Base-by-base conservation (phyloP, 2,113 vertebrate species). In the Tenrec ecaudatus region DNA sequence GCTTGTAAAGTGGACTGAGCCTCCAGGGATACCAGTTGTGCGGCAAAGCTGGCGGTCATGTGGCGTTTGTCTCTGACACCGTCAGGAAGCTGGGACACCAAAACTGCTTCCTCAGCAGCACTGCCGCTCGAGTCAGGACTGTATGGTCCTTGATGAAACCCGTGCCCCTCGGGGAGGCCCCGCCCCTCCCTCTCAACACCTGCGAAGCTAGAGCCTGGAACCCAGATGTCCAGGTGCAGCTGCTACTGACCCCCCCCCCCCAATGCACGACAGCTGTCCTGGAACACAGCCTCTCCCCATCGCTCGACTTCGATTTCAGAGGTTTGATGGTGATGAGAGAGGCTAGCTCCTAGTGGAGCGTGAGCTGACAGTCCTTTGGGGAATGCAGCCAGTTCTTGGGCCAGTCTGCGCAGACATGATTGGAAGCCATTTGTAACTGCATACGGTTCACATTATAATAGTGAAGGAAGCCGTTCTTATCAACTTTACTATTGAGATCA, bases 211-310 rank as follows among this genome's bases (percentile, higher is more conserved):
- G 77, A 66, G 19, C 16, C 78, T 75, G 76, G 36, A 47, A 16
- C 89, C 81, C n/a, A 43, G 31, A 3, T 47, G n/a, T 64, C 19
- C 15, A 7, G 38, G 53, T 57, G 19, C 12, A 27, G 40, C 36
- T 76, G 25, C n/a, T 87, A 0, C 0, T 2, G 7, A 82, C n/a
- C n/a, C n/a, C n/a, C n/a, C 8, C 17, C 25, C 0, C 57, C 19
- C 3, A 9, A 1, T 3, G 20, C 23, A 60, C 25, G 47, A 2
- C n/a, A 66, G 0, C 68, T 31, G 22, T 40, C 36, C 73, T 94
- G 23, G 27, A 53, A 68, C 66, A 31, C 10, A 17, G 71, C 33
- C 23, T 47, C 47, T n/a, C 4, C 40, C 19, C 17, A 31, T 33
- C 22, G 66, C 12, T 0, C 68, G 68, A 27, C 62, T 84, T 83